These are phyloP conservation scores for Drosophila paramelanica DNA, from an alignment of 2,888 invertebrate species.

Conservation along the genomic window DNA sequence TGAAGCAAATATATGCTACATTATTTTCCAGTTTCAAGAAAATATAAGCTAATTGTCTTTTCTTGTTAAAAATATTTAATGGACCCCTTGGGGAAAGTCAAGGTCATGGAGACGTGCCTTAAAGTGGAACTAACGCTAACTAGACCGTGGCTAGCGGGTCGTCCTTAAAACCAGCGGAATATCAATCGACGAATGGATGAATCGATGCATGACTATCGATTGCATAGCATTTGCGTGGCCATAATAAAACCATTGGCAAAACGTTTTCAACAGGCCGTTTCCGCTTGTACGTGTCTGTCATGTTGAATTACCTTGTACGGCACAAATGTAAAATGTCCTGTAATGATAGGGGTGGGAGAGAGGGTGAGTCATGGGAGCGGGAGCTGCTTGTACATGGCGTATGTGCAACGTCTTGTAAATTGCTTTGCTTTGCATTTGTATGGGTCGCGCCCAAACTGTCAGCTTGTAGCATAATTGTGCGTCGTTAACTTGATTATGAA, in stretches of 20 bases:
- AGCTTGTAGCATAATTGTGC: constrained; percentile 77
- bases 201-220: constrained; percentile 64
- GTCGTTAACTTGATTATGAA: constrained; percentile 81
- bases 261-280: constrained; percentile 71
- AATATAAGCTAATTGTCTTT: constrained; percentile 39
- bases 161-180: constrained; percentile 36
- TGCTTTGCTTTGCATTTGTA: constrained; percentile 72
- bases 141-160: background rate
- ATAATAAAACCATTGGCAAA: constrained; percentile 75
- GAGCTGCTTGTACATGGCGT: constrained; percentile 45
- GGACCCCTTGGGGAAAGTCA: constrained; percentile 14
- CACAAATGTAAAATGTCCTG: constrained; percentile 46
- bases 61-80: constrained; percentile 44
- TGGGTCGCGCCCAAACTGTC: constrained; percentile 60
- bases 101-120: background rate
- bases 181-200: constrained; percentile 33
- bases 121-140: background rate
- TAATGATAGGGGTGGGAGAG: background rate
- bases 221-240: constrained; percentile 50
- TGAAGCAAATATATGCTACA: background rate
- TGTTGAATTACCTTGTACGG: constrained; percentile 59
- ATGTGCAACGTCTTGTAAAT: constrained; percentile 74
- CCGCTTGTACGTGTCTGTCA: constrained; percentile 69
- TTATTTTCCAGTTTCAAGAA: constrained; percentile 15
- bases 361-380: background rate